phyloP scores from a whole-genome alignment of 1,140 invertebrate species.

The Panulirus ornatus region DNA sequence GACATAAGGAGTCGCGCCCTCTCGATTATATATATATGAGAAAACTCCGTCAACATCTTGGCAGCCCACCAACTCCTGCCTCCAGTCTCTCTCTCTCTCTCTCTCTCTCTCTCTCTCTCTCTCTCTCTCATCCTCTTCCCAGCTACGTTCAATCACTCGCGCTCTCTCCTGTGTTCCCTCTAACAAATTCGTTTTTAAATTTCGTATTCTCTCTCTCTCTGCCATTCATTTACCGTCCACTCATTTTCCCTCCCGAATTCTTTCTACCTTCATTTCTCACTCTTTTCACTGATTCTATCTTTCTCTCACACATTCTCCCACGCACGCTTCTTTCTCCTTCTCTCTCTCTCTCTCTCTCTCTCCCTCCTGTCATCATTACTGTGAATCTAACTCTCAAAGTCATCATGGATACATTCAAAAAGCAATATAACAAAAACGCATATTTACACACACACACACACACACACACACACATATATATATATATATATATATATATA shows the following conservation, averaged over 20 bases:
- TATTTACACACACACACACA: too few relatives aligned
- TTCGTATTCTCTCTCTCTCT: too few relatives aligned
- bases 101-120: neutral
- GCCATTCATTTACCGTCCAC: neutral
- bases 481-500: too few relatives aligned
- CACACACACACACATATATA: too few relatives aligned
- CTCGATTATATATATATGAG: conserved; percentile 2
- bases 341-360: neutral
- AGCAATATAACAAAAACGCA: too few relatives aligned
- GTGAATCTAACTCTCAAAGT: too few relatives aligned
- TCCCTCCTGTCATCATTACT: neutral
- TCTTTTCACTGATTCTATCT: neutral
- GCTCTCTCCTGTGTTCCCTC: neutral
- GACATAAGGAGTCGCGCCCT: neutral
- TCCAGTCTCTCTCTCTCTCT: conserved; percentile 11
- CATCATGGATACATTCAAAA: too few relatives aligned
- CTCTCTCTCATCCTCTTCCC: neutral
- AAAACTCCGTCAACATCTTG: conserved; percentile 24
- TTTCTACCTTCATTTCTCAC: neutral
- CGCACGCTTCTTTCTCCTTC: neutral
- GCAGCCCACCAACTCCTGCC: neutral
- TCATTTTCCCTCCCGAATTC: neutral
- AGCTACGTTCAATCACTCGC: neutral
- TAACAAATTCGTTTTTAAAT: neutral
- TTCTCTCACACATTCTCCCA: neutral